These are phyloP conservation scores for Pectinophora gossypiella DNA, from an alignment of 1,140 invertebrate genomes.

Conservation along the genomic window DNA sequence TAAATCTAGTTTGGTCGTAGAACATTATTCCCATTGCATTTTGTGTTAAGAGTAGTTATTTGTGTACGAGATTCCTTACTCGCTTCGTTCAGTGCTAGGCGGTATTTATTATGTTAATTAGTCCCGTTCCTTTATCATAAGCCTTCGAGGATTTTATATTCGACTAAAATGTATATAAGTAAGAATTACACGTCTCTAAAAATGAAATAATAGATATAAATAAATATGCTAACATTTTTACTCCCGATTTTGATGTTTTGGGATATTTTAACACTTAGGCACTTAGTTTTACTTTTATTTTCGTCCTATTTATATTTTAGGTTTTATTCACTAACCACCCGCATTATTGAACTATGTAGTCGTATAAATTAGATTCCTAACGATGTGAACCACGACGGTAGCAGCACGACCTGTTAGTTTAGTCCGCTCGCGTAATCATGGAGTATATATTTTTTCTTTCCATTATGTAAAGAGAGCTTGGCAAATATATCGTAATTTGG, in stretches of 20 bases:
- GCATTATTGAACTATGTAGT: too few relatives aligned
- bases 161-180: constrained; percentile 40
- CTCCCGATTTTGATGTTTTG: constrained; percentile 15
- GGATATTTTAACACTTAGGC: constrained; percentile 35
- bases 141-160: constrained; percentile 26
- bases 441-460: constrained; percentile 28
- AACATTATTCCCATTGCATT: constrained; percentile 26
- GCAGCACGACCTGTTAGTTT: background rate
- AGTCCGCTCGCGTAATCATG: constrained; percentile 16
- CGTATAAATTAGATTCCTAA: background rate
- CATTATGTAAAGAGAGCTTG: constrained; percentile 57
- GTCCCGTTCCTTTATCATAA: background rate
- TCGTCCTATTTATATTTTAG: constrained; percentile 45
- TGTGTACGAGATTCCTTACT: constrained; percentile 22
- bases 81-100: constrained; percentile 15
- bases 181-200: background rate
- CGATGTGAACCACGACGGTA: constrained; percentile 1
- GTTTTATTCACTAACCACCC: constrained; percentile 36
- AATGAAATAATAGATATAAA: background rate
- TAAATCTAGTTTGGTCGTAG: constrained; percentile 14
- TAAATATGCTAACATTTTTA: constrained; percentile 13
- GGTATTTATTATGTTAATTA: background rate
- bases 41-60: constrained; percentile 30
- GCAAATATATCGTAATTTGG: constrained; percentile 67
- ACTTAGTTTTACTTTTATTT: constrained; percentile 36